Percentiles rank a stretch among this genome's conserved stretches.
phyloP scores from a whole-genome alignment of 2,113 vertebrate species.

The Lasiurus cinereus region DNA sequence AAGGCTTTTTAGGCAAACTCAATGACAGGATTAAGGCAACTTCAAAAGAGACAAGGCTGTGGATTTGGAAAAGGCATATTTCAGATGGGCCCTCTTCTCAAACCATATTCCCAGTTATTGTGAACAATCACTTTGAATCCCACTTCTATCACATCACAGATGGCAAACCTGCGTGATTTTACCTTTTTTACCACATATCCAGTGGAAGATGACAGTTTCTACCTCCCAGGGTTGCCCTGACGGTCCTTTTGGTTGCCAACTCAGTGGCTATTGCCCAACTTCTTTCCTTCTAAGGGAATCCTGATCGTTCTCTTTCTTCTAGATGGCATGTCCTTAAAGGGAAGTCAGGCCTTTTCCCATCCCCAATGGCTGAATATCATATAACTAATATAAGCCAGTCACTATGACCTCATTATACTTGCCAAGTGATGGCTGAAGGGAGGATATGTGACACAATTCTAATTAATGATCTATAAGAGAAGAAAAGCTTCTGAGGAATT shows the following conservation, averaged over 20 bases:
- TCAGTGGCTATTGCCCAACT: not conserved
- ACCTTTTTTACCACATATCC: not conserved
- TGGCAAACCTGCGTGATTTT: not conserved
- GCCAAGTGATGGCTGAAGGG: not conserved
- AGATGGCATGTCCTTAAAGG: too few relatives aligned
- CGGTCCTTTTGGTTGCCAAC: not conserved
- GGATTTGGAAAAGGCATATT: not conserved
- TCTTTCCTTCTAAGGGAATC: not conserved
- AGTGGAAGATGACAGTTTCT: not conserved
- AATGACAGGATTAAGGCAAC: too few relatives aligned
- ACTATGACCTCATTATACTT: not conserved
- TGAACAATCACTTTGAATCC: not conserved
- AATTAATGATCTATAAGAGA: not conserved
- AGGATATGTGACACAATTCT: not conserved
- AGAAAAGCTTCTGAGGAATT: constrained; percentile 23
- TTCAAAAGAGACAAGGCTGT: not conserved
- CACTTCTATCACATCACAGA: not conserved
- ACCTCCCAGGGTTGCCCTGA: not conserved
- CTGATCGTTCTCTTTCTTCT: not conserved
- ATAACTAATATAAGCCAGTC: not conserved
- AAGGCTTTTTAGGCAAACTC: not conserved
- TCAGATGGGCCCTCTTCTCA: not conserved
- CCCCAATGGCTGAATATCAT: not conserved
- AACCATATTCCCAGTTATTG: not conserved
- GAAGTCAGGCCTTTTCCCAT: not conserved